A percentile compares a stretch with the other conserved stretches of the same genome.
Conservation (phyloP, 2,888 invertebrate species). For the Ectropis crepuscularia region DNA sequence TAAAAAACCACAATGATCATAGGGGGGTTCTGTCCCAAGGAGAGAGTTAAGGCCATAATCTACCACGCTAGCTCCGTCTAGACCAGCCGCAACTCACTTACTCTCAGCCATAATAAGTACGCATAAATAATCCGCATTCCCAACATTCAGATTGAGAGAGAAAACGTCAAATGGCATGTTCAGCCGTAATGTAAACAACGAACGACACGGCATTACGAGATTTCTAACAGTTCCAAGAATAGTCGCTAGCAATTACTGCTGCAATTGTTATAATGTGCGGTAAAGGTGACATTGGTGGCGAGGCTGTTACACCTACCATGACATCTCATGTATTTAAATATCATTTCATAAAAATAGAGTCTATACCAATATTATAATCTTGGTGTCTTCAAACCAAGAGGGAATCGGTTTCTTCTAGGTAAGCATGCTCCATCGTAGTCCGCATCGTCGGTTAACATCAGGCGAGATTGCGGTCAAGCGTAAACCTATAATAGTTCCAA, state of each 20-base stretch:
- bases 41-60: background rate
- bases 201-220: slow-evolving; percentile 40
- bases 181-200: slow-evolving; percentile 32
- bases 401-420: too few species aligned
- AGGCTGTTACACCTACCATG: slow-evolving; percentile 38
- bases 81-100: background rate
- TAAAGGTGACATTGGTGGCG: slow-evolving; percentile 48
- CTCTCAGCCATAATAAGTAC: background rate
- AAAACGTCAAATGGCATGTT: slow-evolving; percentile 38
- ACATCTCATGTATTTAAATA: slow-evolving; percentile 26
- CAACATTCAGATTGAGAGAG: slow-evolving; percentile 32
- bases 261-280: slow-evolving; percentile 55
- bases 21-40: background rate
- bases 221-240: slow-evolving; percentile 56
- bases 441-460: too few species aligned
- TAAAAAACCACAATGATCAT: too few species aligned
- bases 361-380: too few species aligned
- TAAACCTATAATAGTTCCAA: too few species aligned
- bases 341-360: slow-evolving; percentile 40
- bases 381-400: too few species aligned
- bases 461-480: too few species aligned
- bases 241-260: slow-evolving; percentile 54
- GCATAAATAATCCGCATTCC: slow-evolving; percentile 24
- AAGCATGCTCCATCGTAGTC: too few species aligned
- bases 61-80: background rate